Evolutionary conservation across 2,797 vertebrate species (phyloP).

Genomic region (Tragopan temminckii): DNA sequence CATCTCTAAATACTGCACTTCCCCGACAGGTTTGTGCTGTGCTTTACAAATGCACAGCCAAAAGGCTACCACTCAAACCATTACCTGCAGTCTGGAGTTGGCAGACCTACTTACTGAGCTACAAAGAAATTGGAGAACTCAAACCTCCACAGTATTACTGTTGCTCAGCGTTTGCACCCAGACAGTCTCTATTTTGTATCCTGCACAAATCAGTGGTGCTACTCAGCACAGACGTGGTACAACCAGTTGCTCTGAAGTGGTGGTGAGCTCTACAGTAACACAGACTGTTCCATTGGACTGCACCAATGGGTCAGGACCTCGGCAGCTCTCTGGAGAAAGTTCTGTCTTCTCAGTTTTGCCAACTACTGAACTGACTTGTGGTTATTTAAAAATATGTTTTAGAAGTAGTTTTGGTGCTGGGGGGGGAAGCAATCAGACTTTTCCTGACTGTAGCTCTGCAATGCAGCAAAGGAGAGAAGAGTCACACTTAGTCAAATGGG

Average conservation of each 20-base stretch:
- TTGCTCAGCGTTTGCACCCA: neutral
- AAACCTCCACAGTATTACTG: neutral
- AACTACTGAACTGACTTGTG: neutral
- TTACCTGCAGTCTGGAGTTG: neutral
- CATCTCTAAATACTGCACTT: neutral
- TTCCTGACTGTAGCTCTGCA: neutral
- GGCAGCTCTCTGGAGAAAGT: neutral
- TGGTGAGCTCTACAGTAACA: neutral
- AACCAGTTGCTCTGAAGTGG: neutral
- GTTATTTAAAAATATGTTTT: neutral
- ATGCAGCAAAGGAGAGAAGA: neutral
- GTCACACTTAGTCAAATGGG: neutral
- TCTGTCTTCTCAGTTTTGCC: neutral
- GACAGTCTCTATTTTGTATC: neutral
- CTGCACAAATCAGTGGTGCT: neutral
- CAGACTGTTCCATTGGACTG: neutral
- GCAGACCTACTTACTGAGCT: neutral
- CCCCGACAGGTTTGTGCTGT: neutral
- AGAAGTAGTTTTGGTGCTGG: neutral
- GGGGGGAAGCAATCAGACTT: neutral
- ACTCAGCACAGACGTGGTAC: neutral
- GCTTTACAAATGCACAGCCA: neutral
- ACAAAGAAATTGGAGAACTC: neutral
- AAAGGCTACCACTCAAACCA: neutral
- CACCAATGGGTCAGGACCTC: neutral